phyloP scores from a whole-genome alignment of 2,113 vertebrate species.

The Thamnaconus septentrionalis region DNA sequence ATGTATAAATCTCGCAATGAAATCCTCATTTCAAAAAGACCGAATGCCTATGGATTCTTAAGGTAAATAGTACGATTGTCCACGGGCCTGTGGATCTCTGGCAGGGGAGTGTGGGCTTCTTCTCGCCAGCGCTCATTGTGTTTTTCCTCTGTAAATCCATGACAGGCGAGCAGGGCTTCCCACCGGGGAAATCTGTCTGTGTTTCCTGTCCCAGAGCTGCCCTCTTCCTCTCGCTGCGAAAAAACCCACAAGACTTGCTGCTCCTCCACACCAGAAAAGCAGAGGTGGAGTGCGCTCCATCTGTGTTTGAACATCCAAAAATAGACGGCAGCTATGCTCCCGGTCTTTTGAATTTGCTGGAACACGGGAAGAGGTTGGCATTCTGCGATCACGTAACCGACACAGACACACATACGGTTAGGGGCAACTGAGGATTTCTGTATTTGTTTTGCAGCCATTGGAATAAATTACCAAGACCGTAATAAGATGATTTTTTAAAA shows the following conservation, averaged over 20 bases:
- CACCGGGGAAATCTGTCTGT: constrained; percentile 59
- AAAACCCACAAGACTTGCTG: constrained; percentile 45
- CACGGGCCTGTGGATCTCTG: neutral
- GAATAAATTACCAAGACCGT: too few relatives aligned
- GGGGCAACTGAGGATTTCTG: neutral
- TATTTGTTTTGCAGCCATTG: neutral
- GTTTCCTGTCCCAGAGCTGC: constrained; percentile 68
- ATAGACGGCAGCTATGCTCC: constrained; percentile 32
- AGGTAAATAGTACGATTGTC: too few relatives aligned
- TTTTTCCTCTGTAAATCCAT: constrained; percentile 54
- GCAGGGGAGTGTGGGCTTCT: constrained; percentile 21
- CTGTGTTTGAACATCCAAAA: constrained; percentile 49
- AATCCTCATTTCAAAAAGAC: too few relatives aligned
- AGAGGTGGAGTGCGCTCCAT: constrained; percentile 34
- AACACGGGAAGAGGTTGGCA: constrained; percentile 6
- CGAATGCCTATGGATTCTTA: too few relatives aligned
- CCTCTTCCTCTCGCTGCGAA: constrained; percentile 58
- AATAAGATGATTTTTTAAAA: neutral
- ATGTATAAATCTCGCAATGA: too few relatives aligned
- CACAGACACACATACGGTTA: neutral
- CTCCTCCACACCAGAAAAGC: constrained; percentile 27
- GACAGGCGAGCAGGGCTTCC: constrained; percentile 50
- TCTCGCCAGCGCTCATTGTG: constrained; percentile 41
- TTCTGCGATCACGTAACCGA: neutral
- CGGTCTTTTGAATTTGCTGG: constrained; percentile 32